Evolutionary conservation across 2,113 vertebrate species (phyloP).

Genomic region (Antigone vipio): DNA sequence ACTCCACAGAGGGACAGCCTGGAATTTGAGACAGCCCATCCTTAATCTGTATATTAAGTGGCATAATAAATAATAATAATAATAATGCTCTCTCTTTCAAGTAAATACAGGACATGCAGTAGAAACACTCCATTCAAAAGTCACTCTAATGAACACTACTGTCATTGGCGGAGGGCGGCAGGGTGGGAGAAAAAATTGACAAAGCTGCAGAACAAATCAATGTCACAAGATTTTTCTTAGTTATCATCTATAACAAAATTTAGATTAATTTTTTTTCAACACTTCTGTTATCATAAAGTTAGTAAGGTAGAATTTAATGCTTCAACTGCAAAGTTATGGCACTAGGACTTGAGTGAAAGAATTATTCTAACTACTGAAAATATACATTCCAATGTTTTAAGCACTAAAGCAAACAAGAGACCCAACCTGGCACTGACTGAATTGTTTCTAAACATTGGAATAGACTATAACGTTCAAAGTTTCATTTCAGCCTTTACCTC

Average conservation of each 20-base stretch:
- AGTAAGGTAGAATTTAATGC: background rate
- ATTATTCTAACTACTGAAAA: background rate
- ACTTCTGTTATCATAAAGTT: background rate
- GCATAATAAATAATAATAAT: background rate
- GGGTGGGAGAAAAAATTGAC: background rate
- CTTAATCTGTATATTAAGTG: background rate
- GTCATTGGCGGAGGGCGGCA: too few species aligned
- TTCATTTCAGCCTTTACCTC: slow-evolving; percentile 78
- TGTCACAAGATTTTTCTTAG: background rate
- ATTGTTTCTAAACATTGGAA: background rate
- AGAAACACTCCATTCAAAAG: background rate
- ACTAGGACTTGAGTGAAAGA: background rate
- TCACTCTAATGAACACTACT: background rate
- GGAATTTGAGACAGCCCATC: background rate
- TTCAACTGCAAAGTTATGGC: background rate
- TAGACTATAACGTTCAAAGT: background rate
- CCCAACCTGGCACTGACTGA: background rate
- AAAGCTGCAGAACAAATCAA: background rate
- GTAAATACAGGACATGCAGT: background rate
- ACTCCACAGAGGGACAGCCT: background rate
- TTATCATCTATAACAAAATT: background rate
- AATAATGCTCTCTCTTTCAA: background rate
- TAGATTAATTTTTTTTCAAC: background rate
- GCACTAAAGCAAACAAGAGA: background rate
- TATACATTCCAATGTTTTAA: background rate